Conservation (phyloP, 2,113 vertebrate genomes). For the Casuarius casuarius region DNA sequence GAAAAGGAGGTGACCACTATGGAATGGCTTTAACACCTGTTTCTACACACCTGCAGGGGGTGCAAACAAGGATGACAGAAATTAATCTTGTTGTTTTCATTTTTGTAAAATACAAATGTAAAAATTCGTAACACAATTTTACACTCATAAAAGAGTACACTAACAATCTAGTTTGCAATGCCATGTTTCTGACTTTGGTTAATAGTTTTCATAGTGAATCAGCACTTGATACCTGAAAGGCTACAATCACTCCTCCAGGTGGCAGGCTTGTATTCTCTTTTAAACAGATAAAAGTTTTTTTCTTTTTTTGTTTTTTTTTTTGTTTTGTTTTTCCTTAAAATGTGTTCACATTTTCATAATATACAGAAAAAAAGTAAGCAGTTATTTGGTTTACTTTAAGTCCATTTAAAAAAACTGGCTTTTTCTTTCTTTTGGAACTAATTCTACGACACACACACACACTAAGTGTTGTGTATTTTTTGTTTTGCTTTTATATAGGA, state of each 20-base stretch:
- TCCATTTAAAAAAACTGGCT: constrained; percentile 85
- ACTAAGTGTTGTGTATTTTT: constrained; percentile 75
- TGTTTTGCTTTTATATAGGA: constrained; percentile 71
- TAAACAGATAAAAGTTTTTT: constrained; percentile 80
- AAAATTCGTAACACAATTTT: constrained; percentile 88
- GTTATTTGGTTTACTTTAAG: constrained; percentile 89
- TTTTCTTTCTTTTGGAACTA: constrained; percentile 68
- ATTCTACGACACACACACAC: constrained; percentile 82
- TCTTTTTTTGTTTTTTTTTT: constrained; percentile 39
- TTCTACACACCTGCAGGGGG: constrained; percentile 11
- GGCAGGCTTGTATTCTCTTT: constrained; percentile 85
- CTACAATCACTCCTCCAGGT: constrained; percentile 80
- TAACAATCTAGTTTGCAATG: constrained; percentile 86
- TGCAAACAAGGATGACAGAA: constrained; percentile 54
- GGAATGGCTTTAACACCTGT: constrained; percentile 49
- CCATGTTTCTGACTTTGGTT: constrained; percentile 97
- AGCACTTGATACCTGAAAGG: constrained; percentile 86
- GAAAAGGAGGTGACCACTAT: background rate
- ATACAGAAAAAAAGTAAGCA: constrained; percentile 82
- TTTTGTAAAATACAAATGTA: constrained; percentile 90
- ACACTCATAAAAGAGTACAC: constrained; percentile 83
- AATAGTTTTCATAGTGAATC: constrained; percentile 90
- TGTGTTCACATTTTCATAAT: constrained; percentile 79
- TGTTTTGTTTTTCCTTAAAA: constrained; percentile 77
- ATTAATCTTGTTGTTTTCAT: constrained; percentile 60